Percentiles rank a stretch among this genome's conserved stretches.
Conservation (phyloP, 2,888 invertebrate genomes). For the Oligia fasciuncula region DNA sequence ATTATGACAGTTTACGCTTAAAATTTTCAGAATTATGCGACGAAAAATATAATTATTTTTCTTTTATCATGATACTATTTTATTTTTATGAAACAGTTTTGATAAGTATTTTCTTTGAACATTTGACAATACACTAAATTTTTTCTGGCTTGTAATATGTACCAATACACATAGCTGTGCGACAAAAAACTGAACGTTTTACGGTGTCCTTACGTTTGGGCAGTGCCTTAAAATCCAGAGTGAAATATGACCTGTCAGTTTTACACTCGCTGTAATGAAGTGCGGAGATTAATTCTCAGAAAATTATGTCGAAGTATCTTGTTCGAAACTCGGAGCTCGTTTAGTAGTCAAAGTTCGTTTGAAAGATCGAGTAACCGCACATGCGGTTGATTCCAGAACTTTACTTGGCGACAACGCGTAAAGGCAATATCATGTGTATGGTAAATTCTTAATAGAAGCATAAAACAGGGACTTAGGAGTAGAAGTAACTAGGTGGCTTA, state of each 20-base stretch:
- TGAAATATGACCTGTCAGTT: constrained; percentile 48
- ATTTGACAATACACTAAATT: too few relatives aligned
- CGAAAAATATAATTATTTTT: too few relatives aligned
- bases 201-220: not conserved
- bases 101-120: too few relatives aligned
- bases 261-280: constrained; percentile 55
- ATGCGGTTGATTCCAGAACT: constrained; percentile 43
- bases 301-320: constrained; percentile 60
- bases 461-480: not conserved
- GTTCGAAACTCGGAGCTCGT: constrained; percentile 50
- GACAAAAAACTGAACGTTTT: not conserved
- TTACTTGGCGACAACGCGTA: constrained; percentile 18
- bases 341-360: constrained; percentile 60
- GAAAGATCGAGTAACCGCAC: constrained; percentile 45
- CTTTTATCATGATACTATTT: too few relatives aligned
- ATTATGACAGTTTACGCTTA: too few relatives aligned
- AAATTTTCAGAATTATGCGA: too few relatives aligned
- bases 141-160: too few relatives aligned
- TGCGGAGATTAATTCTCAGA: constrained; percentile 61
- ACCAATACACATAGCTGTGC: too few relatives aligned
- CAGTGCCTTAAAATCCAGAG: constrained; percentile 28
- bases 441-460: not conserved
- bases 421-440: constrained; percentile 5
- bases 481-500: not conserved
- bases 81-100: not conserved